Evolutionary conservation across 2,888 invertebrate species (phyloP).

Genomic region (Rhimphoctona megacephalus): DNA sequence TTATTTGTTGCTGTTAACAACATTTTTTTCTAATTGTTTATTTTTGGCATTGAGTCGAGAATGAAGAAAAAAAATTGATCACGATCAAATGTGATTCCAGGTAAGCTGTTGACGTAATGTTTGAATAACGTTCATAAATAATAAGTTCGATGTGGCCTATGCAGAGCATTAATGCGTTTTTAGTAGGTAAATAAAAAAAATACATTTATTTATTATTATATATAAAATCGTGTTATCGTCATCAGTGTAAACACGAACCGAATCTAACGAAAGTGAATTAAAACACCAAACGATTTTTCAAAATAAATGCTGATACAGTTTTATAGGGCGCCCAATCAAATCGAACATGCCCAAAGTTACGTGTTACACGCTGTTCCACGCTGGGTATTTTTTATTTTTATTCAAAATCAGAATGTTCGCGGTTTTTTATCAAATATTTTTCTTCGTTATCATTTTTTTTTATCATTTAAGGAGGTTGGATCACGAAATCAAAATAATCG

Average conservation of each 20-base stretch:
- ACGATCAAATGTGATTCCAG: constrained; percentile 53
- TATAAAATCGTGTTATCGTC: constrained; percentile 17
- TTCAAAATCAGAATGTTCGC: background rate
- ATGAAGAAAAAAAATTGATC: constrained; percentile 23
- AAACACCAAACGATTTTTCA: constrained; percentile 56
- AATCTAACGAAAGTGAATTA: constrained; percentile 59
- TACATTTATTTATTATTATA: constrained; percentile 20
- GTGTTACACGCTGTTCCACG: constrained; percentile 23
- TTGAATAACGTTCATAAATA: constrained; percentile 47
- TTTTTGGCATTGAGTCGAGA: constrained; percentile 38
- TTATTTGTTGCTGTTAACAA: constrained; percentile 27
- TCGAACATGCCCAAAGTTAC: constrained; percentile 43
- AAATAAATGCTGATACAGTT: constrained; percentile 27
- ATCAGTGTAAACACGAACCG: constrained; percentile 30
- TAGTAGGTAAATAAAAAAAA: constrained; percentile 39
- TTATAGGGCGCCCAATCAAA: constrained; percentile 63
- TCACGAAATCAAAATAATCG: no score
- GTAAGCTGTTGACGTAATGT: constrained; percentile 57
- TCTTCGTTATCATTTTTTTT: background rate
- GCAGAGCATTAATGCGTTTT: constrained; percentile 65
- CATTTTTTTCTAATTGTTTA: constrained; percentile 14
- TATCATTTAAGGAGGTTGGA: background rate
- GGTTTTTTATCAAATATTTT: background rate
- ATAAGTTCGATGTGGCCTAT: constrained; percentile 70
- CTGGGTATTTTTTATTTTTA: background rate